These are phyloP conservation scores for Sinhomidia bicolor DNA, from an alignment of 2,888 invertebrate genomes.

Conservation along the genomic window DNA sequence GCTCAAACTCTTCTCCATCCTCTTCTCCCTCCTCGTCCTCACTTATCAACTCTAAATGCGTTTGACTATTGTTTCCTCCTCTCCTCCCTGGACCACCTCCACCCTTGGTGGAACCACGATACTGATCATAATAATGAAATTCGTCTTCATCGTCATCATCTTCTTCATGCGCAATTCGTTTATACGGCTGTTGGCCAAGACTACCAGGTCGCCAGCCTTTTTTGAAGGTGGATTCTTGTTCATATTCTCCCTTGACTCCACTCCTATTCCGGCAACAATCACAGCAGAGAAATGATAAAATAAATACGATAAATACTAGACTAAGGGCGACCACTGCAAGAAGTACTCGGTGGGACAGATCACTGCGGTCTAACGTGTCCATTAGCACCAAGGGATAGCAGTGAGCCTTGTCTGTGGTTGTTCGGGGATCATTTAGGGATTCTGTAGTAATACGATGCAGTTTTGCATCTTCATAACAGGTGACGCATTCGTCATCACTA, in stretches of 20 bases:
- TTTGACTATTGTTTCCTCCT: constrained; percentile 4
- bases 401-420: constrained; percentile 81
- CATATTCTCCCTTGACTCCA: constrained; percentile 24
- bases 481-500: constrained; percentile 86
- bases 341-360: constrained; percentile 83
- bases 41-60: constrained; percentile 62
- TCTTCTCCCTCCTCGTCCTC: constrained; percentile 64
- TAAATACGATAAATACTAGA: constrained; percentile 77
- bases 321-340: constrained; percentile 82
- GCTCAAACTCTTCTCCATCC: constrained; percentile 6
- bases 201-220: constrained; percentile 45
- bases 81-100: not conserved
- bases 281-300: constrained; percentile 74
- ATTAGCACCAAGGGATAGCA: constrained; percentile 84
- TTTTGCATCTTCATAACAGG: constrained; percentile 86
- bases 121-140: constrained; percentile 25
- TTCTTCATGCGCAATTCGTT: constrained; percentile 73
- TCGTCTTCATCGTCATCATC: constrained; percentile 54
- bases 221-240: constrained; percentile 5
- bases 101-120: not conserved
- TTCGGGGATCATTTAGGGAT: constrained; percentile 81
- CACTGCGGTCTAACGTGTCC: constrained; percentile 82
- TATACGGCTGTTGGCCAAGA: constrained; percentile 60
- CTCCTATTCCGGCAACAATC: constrained; percentile 42
- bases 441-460: constrained; percentile 80